phyloP scores from a whole-genome alignment of 2,113 vertebrate genomes.

The Psilopsiagon aymara region DNA sequence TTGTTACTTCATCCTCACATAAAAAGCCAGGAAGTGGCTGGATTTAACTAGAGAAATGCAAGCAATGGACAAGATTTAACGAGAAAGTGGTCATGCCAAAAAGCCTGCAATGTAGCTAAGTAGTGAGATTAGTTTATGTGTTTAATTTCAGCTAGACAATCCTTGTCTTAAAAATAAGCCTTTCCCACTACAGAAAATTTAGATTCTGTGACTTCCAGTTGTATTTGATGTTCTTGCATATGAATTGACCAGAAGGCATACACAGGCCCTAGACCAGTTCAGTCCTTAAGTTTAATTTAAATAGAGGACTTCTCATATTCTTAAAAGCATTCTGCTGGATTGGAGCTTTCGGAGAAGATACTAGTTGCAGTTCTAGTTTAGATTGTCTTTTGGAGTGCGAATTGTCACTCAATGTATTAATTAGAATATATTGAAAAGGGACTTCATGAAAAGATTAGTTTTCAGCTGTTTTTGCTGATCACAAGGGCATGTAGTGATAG shows the following conservation, averaged over 20 bases:
- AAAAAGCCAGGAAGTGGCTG: background rate
- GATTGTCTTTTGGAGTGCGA: background rate
- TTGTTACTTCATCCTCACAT: background rate
- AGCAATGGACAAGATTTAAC: background rate
- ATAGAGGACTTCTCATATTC: background rate
- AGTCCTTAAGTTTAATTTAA: background rate
- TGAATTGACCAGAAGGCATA: background rate
- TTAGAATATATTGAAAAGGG: background rate
- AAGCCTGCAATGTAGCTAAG: background rate
- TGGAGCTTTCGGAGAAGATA: background rate
- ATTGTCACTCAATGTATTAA: background rate
- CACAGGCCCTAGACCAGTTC: background rate
- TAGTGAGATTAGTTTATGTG: background rate
- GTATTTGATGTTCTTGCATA: background rate
- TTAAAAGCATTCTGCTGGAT: background rate
- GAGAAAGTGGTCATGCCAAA: fast-evolving
- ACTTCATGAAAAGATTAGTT: background rate
- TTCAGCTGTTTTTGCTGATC: background rate
- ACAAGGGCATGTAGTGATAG: background rate
- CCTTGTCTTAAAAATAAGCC: background rate
- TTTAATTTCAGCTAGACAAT: background rate
- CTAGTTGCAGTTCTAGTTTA: background rate
- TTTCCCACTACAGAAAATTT: background rate
- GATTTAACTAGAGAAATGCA: background rate
- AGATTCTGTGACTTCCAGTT: background rate